Conservation (phyloP, 92 coral and sea anemone genomes). For the Zoanthus solanderi region DNA sequence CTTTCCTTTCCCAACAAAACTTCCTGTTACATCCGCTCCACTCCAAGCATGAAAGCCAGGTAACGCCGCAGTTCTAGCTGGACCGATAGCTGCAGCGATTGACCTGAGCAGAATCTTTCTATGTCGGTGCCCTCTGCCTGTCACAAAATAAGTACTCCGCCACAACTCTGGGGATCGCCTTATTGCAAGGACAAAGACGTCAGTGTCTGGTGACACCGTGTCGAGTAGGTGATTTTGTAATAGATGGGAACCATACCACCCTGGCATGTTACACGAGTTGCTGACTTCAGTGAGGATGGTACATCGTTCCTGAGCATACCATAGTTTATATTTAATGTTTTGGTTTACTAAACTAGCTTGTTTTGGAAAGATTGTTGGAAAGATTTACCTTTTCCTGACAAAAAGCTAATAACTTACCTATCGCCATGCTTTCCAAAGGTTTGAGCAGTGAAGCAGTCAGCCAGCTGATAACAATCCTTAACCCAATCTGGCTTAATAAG, state of each 20-base stretch:
- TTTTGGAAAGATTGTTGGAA: constrained; percentile 3
- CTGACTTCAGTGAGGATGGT: too few relatives aligned
- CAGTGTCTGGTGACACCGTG: too few relatives aligned
- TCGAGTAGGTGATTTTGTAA: too few relatives aligned
- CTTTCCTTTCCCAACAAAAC: constrained; percentile 57
- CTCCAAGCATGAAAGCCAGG: constrained; percentile 51
- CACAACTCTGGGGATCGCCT: too few relatives aligned
- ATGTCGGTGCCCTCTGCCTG: not conserved
- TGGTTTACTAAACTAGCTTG: not conserved
- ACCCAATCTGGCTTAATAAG: constrained; percentile 55
- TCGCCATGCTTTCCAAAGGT: constrained; percentile 49
- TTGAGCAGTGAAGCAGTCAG: constrained; percentile 29
- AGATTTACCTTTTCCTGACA: not conserved
- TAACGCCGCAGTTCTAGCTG: constrained; percentile 47
- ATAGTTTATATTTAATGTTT: too few relatives aligned
- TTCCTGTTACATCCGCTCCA: constrained; percentile 29
- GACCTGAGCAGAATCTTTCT: constrained; percentile 26
- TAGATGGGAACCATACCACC: too few relatives aligned
- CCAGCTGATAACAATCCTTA: constrained; percentile 57
- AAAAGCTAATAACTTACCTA: constrained; percentile 42
- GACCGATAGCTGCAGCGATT: constrained; percentile 20
- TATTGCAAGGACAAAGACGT: too few relatives aligned
- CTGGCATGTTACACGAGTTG: too few relatives aligned
- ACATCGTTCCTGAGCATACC: too few relatives aligned
- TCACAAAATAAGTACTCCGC: too few relatives aligned